Conservation (phyloP, 2,797 vertebrate species). For the Anolis apletophallus region DNA sequence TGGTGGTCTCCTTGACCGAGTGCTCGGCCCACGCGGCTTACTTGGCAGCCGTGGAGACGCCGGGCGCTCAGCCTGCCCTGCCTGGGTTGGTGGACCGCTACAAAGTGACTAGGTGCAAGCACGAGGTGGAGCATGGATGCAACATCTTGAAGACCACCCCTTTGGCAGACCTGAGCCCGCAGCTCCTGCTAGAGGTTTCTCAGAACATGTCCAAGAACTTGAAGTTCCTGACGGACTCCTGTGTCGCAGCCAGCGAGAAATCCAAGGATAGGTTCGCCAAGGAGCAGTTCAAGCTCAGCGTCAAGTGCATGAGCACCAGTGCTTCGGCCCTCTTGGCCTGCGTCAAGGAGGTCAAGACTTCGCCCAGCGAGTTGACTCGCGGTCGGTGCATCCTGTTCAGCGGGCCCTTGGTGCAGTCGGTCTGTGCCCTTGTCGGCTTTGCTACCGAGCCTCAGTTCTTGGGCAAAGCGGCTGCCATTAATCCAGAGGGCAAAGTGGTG, state of each 20-base stretch:
- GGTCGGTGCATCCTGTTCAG: conserved; percentile 93
- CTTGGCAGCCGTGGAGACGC: conserved; percentile 90
- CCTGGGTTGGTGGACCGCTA: conserved; percentile 96
- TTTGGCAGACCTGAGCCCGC: conserved; percentile 90
- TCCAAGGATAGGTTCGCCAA: conserved; percentile 94
- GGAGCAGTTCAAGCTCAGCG: conserved; percentile 96
- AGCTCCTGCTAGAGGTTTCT: conserved; percentile 94
- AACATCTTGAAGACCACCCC: conserved; percentile 87
- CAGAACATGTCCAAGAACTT: conserved; percentile 95
- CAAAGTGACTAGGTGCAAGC: conserved; percentile 94
- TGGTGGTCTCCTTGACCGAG: conserved; percentile 95
- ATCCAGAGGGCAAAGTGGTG: conserved; percentile 93
- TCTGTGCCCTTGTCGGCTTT: conserved; percentile 93
- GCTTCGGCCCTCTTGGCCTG: conserved; percentile 95
- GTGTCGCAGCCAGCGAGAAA: conserved; percentile 91
- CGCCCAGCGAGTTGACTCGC: conserved; percentile 91
- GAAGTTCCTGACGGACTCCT: conserved; percentile 94
- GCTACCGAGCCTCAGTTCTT: conserved; percentile 98
- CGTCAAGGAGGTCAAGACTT: conserved; percentile 93
- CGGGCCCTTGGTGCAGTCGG: conserved; percentile 91
- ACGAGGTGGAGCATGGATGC: conserved; percentile 96
- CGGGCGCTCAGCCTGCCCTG: conserved; percentile 88
- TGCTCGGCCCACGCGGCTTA: conserved; percentile 96
- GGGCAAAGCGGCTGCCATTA: conserved; percentile 90
- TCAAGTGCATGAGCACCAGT: conserved; percentile 96